These are phyloP conservation scores for Eudasyphora cyanicolor DNA, from an alignment of 2,888 invertebrate genomes.

Conservation along the genomic window DNA sequence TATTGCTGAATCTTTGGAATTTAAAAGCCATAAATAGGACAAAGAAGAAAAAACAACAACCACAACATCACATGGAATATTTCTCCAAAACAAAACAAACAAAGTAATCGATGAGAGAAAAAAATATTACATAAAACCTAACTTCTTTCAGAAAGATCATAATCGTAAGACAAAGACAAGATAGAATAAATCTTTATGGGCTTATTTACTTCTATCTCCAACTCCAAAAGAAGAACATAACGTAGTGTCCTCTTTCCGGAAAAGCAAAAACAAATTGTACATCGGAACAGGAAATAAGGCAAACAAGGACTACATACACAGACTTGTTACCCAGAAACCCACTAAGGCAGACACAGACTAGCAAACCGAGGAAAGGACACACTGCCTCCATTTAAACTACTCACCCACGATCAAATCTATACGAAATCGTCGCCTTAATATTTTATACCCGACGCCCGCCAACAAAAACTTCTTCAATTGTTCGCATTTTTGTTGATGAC, in stretches of 20 bases:
- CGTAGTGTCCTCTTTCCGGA: neutral
- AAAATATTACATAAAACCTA: neutral
- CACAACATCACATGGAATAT: neutral
- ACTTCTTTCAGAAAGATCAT: neutral
- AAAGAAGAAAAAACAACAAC: neutral
- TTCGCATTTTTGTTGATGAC: conserved; percentile 12
- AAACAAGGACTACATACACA: conserved; percentile 29
- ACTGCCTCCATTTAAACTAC: neutral
- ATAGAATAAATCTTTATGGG: conserved; percentile 32
- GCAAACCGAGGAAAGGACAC: neutral
- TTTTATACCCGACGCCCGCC: neutral
- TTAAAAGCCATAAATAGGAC: conserved; percentile 1
- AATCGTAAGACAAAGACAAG: conserved; percentile 2
- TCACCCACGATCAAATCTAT: neutral
- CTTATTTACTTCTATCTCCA: neutral
- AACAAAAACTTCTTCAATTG: neutral
- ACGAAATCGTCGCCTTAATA: neutral
- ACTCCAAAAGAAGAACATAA: neutral
- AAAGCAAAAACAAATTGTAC: neutral
- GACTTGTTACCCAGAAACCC: neutral
- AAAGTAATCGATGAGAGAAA: neutral
- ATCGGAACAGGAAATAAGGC: conserved; percentile 19
- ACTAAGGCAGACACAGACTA: neutral
- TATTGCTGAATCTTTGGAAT: neutral
- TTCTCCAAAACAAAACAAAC: neutral